These are phyloP conservation scores for Alectura lathami DNA, from an alignment of 2,113 vertebrate genomes.

Conservation along the genomic window DNA sequence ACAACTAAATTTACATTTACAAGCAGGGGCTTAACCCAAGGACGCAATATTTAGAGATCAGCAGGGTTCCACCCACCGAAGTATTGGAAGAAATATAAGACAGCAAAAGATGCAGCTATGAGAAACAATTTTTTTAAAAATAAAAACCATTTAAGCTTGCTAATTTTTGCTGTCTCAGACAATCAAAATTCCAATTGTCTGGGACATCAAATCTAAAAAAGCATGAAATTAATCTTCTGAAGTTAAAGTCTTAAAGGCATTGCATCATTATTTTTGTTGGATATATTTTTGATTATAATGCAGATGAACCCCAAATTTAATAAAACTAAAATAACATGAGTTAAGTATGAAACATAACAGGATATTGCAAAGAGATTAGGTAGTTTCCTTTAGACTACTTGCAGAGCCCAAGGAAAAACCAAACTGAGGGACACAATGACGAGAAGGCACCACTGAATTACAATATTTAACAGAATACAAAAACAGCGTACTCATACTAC, in stretches of 20 bases:
- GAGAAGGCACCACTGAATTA: slow-evolving; percentile 51
- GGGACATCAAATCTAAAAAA: slow-evolving; percentile 84
- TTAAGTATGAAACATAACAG: slow-evolving; percentile 96
- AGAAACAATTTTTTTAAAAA: background rate
- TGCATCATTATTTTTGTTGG: slow-evolving; percentile 85
- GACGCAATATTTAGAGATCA: slow-evolving; percentile 40
- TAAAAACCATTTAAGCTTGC: slow-evolving; percentile 57
- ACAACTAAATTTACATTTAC: slow-evolving; percentile 38
- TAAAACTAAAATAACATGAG: slow-evolving; percentile 95
- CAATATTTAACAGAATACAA: slow-evolving; percentile 47
- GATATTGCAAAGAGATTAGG: slow-evolving; percentile 98
- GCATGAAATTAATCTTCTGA: slow-evolving; percentile 83
- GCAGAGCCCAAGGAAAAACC: slow-evolving; percentile 71
- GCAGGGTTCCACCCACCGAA: slow-evolving; percentile 25
- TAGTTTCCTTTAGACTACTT: slow-evolving; percentile 87
- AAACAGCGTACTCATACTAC: slow-evolving; percentile 26
- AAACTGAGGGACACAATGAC: slow-evolving; percentile 20
- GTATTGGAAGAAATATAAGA: background rate
- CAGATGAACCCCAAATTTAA: slow-evolving; percentile 89
- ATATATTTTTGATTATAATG: slow-evolving; percentile 92
- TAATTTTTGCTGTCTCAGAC: slow-evolving; percentile 79
- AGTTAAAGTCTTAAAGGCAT: slow-evolving; percentile 84
- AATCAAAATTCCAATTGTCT: slow-evolving; percentile 80
- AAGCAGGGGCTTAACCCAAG: slow-evolving; percentile 37
- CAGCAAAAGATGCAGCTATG: slow-evolving; percentile 16